Evolutionary conservation across 2,888 invertebrate genomes (phyloP).

Genomic region (Drosophila algonquin): DNA sequence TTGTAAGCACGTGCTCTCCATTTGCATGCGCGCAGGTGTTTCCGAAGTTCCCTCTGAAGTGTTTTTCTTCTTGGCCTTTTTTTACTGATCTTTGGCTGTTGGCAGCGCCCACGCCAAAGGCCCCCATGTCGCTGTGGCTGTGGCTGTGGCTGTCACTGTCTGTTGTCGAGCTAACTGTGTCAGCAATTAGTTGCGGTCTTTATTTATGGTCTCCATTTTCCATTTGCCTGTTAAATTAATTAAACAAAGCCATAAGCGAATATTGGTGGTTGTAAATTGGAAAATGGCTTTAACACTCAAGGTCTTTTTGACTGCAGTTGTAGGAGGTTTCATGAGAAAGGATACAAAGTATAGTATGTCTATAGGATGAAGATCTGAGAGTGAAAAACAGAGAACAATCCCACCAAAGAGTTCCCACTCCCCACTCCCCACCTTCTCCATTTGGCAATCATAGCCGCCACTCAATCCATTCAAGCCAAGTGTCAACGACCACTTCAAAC

Average conservation of each 20-base stretch:
- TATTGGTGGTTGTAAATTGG: conserved; percentile 30
- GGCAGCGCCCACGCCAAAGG: conserved; percentile 68
- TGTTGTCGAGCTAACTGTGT: conserved; percentile 72
- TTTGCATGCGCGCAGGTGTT: conserved; percentile 66
- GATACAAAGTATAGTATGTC: not conserved
- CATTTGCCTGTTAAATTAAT: conserved; percentile 70
- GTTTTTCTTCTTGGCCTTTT: conserved; percentile 37
- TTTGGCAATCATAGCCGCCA: not conserved
- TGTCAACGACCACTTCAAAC: conserved; percentile 45
- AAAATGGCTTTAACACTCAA: conserved; percentile 13
- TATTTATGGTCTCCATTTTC: conserved; percentile 68
- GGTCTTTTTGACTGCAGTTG: not conserved
- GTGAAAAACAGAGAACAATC: no score
- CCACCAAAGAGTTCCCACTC: not conserved
- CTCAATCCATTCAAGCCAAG: conserved; percentile 7
- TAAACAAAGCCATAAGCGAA: conserved; percentile 43
- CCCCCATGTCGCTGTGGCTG: conserved; percentile 52
- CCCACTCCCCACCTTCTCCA: not conserved
- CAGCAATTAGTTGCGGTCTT: conserved; percentile 74
- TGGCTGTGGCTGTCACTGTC: not conserved
- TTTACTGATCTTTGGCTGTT: conserved; percentile 57
- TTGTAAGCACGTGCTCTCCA: conserved; percentile 60
- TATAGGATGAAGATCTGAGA: no score
- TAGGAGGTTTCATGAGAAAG: conserved; percentile 6
- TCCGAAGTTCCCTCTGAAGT: conserved; percentile 11